phyloP scores from a whole-genome alignment of 2,113 vertebrate genomes.

The Cinclus cinclus region DNA sequence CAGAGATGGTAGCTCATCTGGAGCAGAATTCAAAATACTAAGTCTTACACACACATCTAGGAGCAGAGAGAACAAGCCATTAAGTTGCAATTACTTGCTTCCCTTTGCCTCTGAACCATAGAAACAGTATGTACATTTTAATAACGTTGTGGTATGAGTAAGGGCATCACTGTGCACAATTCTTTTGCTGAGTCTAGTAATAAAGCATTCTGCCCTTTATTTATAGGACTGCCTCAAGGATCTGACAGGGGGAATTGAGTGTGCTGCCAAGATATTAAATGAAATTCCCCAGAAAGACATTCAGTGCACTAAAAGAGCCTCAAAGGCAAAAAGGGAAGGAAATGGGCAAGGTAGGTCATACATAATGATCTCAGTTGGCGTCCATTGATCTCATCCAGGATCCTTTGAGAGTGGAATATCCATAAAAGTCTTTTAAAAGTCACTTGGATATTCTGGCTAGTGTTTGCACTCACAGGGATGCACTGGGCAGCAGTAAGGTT shows the following conservation, averaged over 20 bases:
- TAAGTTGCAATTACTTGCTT: background rate
- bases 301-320: constrained; percentile 63
- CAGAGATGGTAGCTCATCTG: background rate
- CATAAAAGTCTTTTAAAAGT: constrained; percentile 47
- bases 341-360: constrained; percentile 71
- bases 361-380: constrained; percentile 32
- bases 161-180: constrained; percentile 51
- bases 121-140: constrained; percentile 13
- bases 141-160: background rate
- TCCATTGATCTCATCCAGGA: constrained; percentile 51
- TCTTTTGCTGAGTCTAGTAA: constrained; percentile 64
- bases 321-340: constrained; percentile 63
- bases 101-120: background rate
- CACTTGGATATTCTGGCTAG: background rate
- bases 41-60: background rate
- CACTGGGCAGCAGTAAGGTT: background rate
- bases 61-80: background rate
- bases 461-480: background rate
- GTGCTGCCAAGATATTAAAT: constrained; percentile 74
- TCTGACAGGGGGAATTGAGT: constrained; percentile 73
- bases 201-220: constrained; percentile 71
- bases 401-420: constrained; percentile 35
- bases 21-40: background rate
- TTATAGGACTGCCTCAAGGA: constrained; percentile 73
- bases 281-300: constrained; percentile 75